A percentile compares a stretch with the other conserved stretches of the same genome.
Conservation (phyloP, 2,888 invertebrate species). For the Subacronicta megacephala region DNA sequence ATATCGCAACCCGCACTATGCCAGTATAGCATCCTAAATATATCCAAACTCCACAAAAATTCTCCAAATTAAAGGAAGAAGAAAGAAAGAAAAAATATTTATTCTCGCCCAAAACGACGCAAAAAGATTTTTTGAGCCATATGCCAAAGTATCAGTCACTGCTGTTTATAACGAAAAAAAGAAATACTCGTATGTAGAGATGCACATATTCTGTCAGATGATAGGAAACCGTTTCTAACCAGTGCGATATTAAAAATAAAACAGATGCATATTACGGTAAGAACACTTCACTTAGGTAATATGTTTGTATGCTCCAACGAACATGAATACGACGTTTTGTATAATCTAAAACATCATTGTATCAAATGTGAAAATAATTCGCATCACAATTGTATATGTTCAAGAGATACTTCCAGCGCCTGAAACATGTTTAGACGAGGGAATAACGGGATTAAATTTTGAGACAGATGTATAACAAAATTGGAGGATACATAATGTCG, state of each 20-base stretch:
- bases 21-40: no score
- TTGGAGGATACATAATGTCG: constrained; percentile 47
- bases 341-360: constrained; percentile 31
- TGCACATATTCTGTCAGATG: no score
- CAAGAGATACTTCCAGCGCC: constrained; percentile 28
- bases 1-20: no score
- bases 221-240: no score
- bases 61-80: no score
- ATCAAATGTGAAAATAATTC: constrained; percentile 47
- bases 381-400: constrained; percentile 40
- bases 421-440: constrained; percentile 38
- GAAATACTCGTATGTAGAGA: no score
- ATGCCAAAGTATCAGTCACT: no score
- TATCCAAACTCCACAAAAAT: no score
- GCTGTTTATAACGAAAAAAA: no score
- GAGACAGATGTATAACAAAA: constrained; percentile 50
- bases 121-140: no score
- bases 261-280: constrained; percentile 1
- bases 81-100: no score
- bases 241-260: not conserved
- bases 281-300: constrained; percentile 6
- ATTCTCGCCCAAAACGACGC: no score
- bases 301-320: constrained; percentile 10
- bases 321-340: constrained; percentile 16
- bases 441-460: constrained; percentile 61